A percentile compares a stretch with the other conserved stretches of the same genome.
These are phyloP conservation scores for Stictocephala bisonia DNA, from an alignment of 2,888 invertebrate genomes.

Conservation along the genomic window DNA sequence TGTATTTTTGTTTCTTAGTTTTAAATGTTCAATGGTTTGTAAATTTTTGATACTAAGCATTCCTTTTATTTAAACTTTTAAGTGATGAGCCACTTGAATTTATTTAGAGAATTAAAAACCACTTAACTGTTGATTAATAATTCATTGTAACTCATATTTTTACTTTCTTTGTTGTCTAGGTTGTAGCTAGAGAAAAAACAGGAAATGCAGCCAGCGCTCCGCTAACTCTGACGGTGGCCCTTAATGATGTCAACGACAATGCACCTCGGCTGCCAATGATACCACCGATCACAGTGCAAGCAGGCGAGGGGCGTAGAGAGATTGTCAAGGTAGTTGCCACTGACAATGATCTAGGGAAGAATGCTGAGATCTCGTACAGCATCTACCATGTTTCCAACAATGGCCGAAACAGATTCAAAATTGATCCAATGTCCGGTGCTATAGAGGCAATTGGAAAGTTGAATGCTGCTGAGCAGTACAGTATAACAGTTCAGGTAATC, in stretches of 20 bases:
- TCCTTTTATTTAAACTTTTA: slow-evolving; percentile 12
- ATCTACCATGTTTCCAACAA: slow-evolving; percentile 93
- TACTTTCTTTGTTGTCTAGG: slow-evolving; percentile 64
- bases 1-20: no score
- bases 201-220: slow-evolving; percentile 87
- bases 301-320: slow-evolving; percentile 76
- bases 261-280: slow-evolving; percentile 84
- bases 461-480: slow-evolving; percentile 89
- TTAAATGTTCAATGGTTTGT: no score
- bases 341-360: slow-evolving; percentile 88
- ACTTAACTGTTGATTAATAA: no score
- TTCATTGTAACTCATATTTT: no score
- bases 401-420: slow-evolving; percentile 86
- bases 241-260: slow-evolving; percentile 89
- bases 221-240: slow-evolving; percentile 78
- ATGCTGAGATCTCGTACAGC: slow-evolving; percentile 83
- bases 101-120: no score
- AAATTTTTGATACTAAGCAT: neutral
- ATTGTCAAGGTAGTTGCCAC: slow-evolving; percentile 80
- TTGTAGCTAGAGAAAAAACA: slow-evolving; percentile 84
- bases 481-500: slow-evolving; percentile 81
- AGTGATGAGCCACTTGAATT: no score
- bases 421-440: slow-evolving; percentile 82
- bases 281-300: slow-evolving; percentile 83
- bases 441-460: slow-evolving; percentile 84